These are phyloP conservation scores for Diuraphis noxia DNA, from an alignment of 1,140 invertebrate genomes.

Conservation along the genomic window DNA sequence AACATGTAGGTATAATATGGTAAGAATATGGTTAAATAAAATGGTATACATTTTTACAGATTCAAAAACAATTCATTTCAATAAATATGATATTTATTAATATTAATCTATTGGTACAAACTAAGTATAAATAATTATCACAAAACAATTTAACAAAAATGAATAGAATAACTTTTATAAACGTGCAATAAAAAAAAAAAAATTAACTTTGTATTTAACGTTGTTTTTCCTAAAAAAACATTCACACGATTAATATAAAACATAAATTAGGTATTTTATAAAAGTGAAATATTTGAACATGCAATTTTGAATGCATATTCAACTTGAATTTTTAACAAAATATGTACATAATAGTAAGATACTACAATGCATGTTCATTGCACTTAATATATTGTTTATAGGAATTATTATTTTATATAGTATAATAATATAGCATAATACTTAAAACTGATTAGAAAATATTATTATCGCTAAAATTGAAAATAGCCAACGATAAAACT, in stretches of 20 bases:
- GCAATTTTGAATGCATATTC: background rate
- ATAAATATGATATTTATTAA: background rate
- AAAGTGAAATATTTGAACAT: background rate
- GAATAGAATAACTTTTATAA: too few species aligned
- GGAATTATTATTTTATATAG: background rate
- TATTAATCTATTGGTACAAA: background rate
- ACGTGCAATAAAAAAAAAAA: too few species aligned
- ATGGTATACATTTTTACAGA: too few species aligned
- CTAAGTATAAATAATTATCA: background rate
- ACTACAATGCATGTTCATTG: too few species aligned
- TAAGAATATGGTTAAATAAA: too few species aligned
- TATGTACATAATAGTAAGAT: background rate
- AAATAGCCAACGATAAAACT: constrained; percentile 5
- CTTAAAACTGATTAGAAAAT: background rate
- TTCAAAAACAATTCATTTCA: background rate
- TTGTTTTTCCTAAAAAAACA: background rate
- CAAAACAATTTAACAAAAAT: background rate
- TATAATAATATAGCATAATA: constrained; percentile 9
- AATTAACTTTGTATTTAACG: too few species aligned
- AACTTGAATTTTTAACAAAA: background rate
- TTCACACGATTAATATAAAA: too few species aligned
- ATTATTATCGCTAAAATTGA: constrained; percentile 14
- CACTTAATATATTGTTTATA: too few species aligned
- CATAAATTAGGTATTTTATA: background rate
- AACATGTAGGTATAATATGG: too few species aligned